Evolutionary conservation across 2,113 vertebrate genomes (phyloP).

Genomic region (Pollimyrus isidori): DNA sequence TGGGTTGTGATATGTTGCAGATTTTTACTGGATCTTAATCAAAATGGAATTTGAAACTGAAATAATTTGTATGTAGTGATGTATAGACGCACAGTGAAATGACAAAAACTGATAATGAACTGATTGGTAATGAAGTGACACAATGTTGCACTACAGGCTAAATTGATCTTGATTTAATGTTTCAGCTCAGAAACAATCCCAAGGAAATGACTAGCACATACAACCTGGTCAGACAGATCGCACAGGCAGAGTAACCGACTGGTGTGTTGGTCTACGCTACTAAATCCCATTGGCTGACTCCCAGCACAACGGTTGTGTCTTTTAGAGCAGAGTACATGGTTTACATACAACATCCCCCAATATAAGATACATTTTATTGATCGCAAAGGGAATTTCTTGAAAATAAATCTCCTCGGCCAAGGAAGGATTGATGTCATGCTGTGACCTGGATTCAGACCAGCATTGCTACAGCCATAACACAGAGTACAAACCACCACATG

Average conservation of each 20-base stretch:
- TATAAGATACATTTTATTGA: not conserved
- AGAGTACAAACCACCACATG: not conserved
- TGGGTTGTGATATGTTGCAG: not conserved
- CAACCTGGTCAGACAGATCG: not conserved
- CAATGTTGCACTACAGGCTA: not conserved
- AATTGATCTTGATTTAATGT: conserved; percentile 2
- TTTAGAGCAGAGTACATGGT: not conserved
- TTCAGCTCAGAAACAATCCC: not conserved
- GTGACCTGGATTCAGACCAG: not conserved
- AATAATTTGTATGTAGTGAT: not conserved
- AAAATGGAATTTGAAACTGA: conserved; percentile 15
- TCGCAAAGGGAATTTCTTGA: not conserved
- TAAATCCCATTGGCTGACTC: not conserved
- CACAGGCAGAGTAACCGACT: not conserved
- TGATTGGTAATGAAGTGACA: not conserved
- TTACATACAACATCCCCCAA: not conserved
- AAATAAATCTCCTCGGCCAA: not conserved
- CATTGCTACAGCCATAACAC: not conserved
- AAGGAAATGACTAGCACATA: not conserved
- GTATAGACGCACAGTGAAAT: not conserved
- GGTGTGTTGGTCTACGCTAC: not conserved
- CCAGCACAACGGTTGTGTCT: not conserved
- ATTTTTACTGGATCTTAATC: not conserved
- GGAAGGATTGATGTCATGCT: not conserved
- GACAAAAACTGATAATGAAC: not conserved